Evolutionary conservation across 2,888 invertebrate genomes (phyloP), one percentile per base, ranked within the genome.

Genomic region (Drosophila antonietae): DNA sequence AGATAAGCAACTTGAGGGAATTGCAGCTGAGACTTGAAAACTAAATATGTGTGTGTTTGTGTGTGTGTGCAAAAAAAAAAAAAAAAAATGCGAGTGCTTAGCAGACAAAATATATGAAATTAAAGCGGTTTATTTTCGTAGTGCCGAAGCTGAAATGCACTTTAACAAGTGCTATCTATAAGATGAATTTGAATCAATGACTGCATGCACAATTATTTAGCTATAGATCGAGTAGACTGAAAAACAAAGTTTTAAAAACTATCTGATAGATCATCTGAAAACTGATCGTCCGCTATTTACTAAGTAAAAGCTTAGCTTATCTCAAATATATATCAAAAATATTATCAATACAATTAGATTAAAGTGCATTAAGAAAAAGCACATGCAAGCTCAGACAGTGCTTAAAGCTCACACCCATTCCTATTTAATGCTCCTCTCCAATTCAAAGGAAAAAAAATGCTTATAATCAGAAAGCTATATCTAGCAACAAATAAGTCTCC

Each of bases 1-100:
- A 80, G 75, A 78, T 69, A 82, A 83, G 75, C 78, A 82, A 69
- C 75, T 62, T 69, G 73, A 65, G 79, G 80, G 79, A 80, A 80
- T 76, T 80, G 77, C 79, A 74, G 63, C 63, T 57, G 70, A 74
- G 74, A 63, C 68, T 73, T 52, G 58, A 64, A 51, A 61, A 44
- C 49, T 28, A 28, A 31, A 15, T 31, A 12, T 55, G 6, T 49
- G 9, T 53, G 39, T 31, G 52, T 52, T 20, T 15, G 28, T 56
- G 46, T 61, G 49, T 62, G 57, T 58, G 62, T 57, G 69, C 63
- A 49, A 41, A 59, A 68, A 72, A 76, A 72, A 28, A 28, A 20
- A 20, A 20, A 20, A 20, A 20, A 20, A 23, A 23, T 69, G 78
- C 49, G 62, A 73, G 62, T 68, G 68, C 62, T 62, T 75, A 71